Evolutionary conservation across 1,140 invertebrate species (phyloP).

Genomic region (Heliothis subflexa): DNA sequence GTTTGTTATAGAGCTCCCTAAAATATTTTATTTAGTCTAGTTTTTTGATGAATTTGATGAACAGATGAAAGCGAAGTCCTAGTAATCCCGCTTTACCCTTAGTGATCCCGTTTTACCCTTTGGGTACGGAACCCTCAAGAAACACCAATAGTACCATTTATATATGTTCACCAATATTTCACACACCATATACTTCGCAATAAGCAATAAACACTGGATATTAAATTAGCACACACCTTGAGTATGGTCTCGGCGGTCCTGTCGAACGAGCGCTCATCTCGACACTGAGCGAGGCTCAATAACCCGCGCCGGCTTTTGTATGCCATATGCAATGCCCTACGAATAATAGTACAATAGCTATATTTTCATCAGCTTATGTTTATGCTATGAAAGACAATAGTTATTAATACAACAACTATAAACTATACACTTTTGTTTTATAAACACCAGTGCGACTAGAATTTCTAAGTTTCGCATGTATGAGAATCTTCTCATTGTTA

Average conservation of each 20-base stretch:
- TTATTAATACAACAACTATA: slow-evolving; percentile 80
- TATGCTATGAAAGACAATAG: slow-evolving; percentile 75
- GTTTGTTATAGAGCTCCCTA: no score
- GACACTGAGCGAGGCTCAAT: slow-evolving; percentile 75
- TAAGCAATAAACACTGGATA: slow-evolving; percentile 7
- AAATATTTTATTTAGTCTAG: no score
- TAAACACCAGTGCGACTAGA: slow-evolving; percentile 76
- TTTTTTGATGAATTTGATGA: no score
- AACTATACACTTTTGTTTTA: slow-evolving; percentile 74
- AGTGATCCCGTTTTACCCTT: no score
- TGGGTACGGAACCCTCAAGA: no score
- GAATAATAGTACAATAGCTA: slow-evolving; percentile 69
- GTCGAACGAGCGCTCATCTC: slow-evolving; percentile 69
- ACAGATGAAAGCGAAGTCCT: no score
- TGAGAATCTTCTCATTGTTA: slow-evolving; percentile 59
- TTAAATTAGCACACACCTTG: slow-evolving; percentile 66
- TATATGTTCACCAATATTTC: not conserved
- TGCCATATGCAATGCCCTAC: slow-evolving; percentile 79
- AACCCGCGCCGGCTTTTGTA: slow-evolving; percentile 82
- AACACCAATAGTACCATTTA: not conserved
- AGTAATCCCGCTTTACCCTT: no score
- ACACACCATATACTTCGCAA: not conserved
- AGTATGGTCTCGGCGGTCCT: slow-evolving; percentile 78
- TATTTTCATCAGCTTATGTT: slow-evolving; percentile 68
- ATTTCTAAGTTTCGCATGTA: slow-evolving; percentile 66